Conservation (phyloP, 2,797 vertebrate genomes). For the Limosa lapponica region DNA sequence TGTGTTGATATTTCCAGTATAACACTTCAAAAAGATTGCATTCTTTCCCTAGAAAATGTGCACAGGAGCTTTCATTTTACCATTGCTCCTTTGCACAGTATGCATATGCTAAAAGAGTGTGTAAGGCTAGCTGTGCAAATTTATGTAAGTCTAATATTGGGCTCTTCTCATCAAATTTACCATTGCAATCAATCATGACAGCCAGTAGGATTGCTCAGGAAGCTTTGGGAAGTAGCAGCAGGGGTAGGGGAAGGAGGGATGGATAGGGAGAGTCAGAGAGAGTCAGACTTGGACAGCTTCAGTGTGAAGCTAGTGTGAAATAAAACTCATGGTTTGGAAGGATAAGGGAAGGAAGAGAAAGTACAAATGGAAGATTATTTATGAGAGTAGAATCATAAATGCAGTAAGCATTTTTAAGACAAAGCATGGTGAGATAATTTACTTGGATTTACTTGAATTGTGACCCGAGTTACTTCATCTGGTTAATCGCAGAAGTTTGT, state of each 20-base stretch:
- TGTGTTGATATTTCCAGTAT: not conserved
- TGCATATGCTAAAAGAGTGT: too few relatives aligned
- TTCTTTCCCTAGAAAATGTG: not conserved
- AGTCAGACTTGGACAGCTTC: not conserved
- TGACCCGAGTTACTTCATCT: not conserved
- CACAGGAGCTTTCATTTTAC: not conserved
- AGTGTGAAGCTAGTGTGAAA: not conserved
- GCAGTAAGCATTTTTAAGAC: not conserved
- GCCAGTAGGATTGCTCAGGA: not conserved
- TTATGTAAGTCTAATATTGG: not conserved
- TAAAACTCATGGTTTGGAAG: not conserved
- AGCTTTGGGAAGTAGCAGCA: not conserved
- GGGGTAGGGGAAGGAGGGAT: not conserved
- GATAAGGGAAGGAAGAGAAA: not conserved
- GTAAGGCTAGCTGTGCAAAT: not conserved
- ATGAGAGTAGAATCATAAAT: not conserved
- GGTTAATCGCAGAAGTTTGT: accelerated
- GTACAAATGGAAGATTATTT: not conserved
- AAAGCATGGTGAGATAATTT: not conserved
- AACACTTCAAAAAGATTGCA: accelerated
- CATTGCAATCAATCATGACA: not conserved
- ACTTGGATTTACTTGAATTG: not conserved
- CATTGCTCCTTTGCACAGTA: not conserved
- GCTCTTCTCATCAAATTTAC: not conserved
- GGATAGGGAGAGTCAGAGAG: not conserved